A percentile compares a stretch with the other conserved stretches of the same genome.
Evolutionary conservation across 2,113 vertebrate genomes (phyloP).

Genomic region (Mellivora capensis): DNA sequence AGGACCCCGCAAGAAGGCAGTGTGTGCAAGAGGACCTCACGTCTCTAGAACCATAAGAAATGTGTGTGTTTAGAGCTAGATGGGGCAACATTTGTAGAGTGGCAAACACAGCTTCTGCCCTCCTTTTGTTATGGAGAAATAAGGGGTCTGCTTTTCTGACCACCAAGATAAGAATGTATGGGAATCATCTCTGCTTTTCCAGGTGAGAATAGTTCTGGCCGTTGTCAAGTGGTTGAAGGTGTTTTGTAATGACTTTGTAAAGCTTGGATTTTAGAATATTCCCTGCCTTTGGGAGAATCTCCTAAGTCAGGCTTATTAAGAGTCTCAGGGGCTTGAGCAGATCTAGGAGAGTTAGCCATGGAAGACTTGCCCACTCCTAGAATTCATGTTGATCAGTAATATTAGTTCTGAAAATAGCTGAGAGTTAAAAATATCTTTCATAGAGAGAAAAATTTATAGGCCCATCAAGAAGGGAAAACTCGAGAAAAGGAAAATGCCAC

Average conservation of each 20-base stretch:
- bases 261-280: constrained; percentile 35
- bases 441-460: constrained; percentile 5
- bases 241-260: constrained; percentile 21
- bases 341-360: constrained; percentile 16
- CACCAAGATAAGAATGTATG: not conserved
- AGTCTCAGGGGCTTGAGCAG: not conserved
- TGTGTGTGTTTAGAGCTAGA: not conserved
- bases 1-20: not conserved
- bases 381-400: constrained; percentile 59
- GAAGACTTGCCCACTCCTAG: constrained; percentile 44
- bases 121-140: not conserved
- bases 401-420: constrained; percentile 45
- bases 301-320: constrained; percentile 40
- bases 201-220: not conserved
- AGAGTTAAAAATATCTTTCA: constrained; percentile 36
- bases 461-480: constrained; percentile 28
- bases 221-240: not conserved
- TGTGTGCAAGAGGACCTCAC: not conserved
- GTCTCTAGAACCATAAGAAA: not conserved
- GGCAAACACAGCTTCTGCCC: not conserved
- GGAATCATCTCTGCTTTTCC: not conserved
- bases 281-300: not conserved
- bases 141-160: not conserved
- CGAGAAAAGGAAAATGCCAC: constrained; percentile 9
- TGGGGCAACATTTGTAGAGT: not conserved